These are phyloP conservation scores for Serripes groenlandicus DNA, from an alignment of 2,888 invertebrate genomes.

Conservation along the genomic window DNA sequence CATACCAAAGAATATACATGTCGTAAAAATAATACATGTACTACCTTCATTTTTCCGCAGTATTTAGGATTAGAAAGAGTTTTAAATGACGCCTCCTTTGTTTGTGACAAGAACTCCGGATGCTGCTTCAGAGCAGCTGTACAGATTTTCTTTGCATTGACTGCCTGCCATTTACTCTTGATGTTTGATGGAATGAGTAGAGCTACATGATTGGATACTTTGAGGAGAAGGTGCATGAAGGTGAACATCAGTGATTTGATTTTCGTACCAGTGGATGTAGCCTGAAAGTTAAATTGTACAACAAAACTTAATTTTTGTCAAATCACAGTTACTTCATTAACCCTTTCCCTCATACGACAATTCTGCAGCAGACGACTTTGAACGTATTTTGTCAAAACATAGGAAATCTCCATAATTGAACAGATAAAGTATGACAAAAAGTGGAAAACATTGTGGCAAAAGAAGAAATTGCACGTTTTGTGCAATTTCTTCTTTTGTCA, in stretches of 20 bases:
- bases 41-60: conserved; percentile 86
- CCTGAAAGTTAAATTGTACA: conserved; percentile 69
- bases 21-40: no score
- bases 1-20: no score
- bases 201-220: conserved; percentile 84
- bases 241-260: conserved; percentile 77
- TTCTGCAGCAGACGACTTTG: no score
- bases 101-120: conserved; percentile 80
- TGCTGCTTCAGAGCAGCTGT: conserved; percentile 76
- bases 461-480: no score
- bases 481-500: no score
- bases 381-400: no score
- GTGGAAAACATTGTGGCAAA: no score
- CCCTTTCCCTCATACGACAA: no score
- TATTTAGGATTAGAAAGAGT: conserved; percentile 85
- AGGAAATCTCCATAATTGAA: no score
- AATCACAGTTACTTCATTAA: no score
- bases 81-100: conserved; percentile 79
- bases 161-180: conserved; percentile 68
- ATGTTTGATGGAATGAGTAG: conserved; percentile 78
- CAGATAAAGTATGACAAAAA: no score
- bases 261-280: conserved; percentile 68
- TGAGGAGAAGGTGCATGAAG: conserved; percentile 84
- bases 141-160: conserved; percentile 74
- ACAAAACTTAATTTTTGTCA: no score